Base-by-base conservation (phyloP, 2,888 invertebrate genomes). In the Teleiodes luculella region DNA sequence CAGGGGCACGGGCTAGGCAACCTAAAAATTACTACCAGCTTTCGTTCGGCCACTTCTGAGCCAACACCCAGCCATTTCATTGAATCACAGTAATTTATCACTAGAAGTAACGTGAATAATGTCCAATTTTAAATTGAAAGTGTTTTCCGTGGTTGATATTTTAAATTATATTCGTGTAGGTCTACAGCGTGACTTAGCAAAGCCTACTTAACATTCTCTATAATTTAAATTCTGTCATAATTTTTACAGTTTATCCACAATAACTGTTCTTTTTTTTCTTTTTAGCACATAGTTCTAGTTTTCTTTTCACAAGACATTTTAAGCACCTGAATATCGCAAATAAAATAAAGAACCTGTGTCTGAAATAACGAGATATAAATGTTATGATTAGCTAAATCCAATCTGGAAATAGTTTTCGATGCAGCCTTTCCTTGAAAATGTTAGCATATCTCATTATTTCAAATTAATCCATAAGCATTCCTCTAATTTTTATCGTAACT, bases 1-100 rank as follows among this genome's bases (percentile, higher is more conserved):
- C 86, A 86, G 76, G 84, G 84, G 71, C 79, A 61, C 28, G 54
- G 54, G 62, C 53, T 53, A 24, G 45, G 41, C 37, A 30, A 37
- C 33, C 36, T 50, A 31, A 36, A 43, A 49, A 49, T 49, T 37
- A n/a, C n/a, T n/a, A n/a, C n/a, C n/a, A 35, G 16, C 18, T 31
- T 20, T 28, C 14, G 28, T 24, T 43, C 28, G 53, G 31, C 10
- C 36, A 37, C 24, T 46, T 18, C 20, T 53, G 31, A 39, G 48
- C 28, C 18, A 33, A 48, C 8, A 20, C n/a, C 30, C 14, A 13
- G n/a, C 8, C 6, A 43, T 43, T 43, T 37, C 37, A 50, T 50
- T 50, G 50, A 37, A 50, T 37, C 39, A 39, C 50, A 24, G 50
- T 50, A 50, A 50, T 50, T 50, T 39, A 28, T 10, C 35, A 48